Conservation (phyloP, 2,797 vertebrate species). For the Adelosebastes latens region DNA sequence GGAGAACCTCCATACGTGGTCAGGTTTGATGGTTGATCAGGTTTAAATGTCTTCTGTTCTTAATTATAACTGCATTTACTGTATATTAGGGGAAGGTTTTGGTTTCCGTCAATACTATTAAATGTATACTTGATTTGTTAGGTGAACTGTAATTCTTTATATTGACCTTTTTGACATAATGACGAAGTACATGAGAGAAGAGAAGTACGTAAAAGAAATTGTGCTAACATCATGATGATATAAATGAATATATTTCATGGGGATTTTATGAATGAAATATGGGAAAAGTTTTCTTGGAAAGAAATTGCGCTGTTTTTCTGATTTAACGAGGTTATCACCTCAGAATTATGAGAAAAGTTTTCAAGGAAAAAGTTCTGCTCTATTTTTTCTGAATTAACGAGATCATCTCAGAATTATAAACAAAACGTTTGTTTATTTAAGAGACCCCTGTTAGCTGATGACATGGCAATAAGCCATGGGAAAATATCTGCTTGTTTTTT, state of each 20-base stretch:
- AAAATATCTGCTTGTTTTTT: too few relatives aligned
- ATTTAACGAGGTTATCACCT: fast-evolving
- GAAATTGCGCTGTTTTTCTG: too few relatives aligned
- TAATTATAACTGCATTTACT: not conserved
- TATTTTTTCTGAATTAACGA: not conserved
- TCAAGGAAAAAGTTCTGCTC: not conserved
- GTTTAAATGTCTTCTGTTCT: not conserved
- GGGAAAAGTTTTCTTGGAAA: not conserved
- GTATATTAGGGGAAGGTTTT: not conserved
- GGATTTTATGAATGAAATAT: not conserved
- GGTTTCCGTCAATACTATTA: not conserved
- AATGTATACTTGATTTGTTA: not conserved
- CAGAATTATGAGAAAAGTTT: not conserved
- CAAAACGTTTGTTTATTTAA: too few relatives aligned
- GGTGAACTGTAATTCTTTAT: not conserved
- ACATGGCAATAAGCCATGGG: too few relatives aligned
- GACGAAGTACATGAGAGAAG: not conserved
- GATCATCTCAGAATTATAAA: not conserved
- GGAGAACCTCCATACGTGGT: not conserved
- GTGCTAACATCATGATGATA: fast-evolving
- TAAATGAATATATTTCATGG: too few relatives aligned
- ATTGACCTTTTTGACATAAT: not conserved
- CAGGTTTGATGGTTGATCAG: not conserved
- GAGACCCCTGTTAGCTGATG: too few relatives aligned
- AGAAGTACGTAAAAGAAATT: fast-evolving